These are phyloP conservation scores for Adoxophyes honmai DNA, from an alignment of 1,140 invertebrate genomes.

Conservation along the genomic window DNA sequence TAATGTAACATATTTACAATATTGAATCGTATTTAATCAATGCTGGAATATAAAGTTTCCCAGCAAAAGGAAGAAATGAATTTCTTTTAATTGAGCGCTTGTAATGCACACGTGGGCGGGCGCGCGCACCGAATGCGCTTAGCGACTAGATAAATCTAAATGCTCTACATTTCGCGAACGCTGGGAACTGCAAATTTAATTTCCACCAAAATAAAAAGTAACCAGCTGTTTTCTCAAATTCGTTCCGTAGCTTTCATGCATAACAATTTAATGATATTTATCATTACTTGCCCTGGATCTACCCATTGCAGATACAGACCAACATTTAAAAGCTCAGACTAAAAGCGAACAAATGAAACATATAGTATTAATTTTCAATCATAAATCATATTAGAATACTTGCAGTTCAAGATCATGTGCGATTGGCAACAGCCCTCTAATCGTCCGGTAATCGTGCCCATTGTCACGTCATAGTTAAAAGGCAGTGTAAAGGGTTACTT, in stretches of 20 bases:
- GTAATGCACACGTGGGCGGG: conserved; percentile 31
- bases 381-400: too few relatives aligned
- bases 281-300: too few relatives aligned
- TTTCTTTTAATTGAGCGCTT: conserved; percentile 14
- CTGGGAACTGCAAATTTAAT: conserved; percentile 21
- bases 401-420: too few relatives aligned
- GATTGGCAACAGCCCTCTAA: neutral
- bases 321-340: too few relatives aligned
- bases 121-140: conserved; percentile 35
- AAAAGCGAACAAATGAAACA: too few relatives aligned
- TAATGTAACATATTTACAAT: neutral
- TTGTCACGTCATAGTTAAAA: too few relatives aligned
- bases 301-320: too few relatives aligned
- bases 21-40: neutral
- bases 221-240: conserved; percentile 20
- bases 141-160: conserved; percentile 41
- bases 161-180: conserved; percentile 32
- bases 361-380: too few relatives aligned
- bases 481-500: too few relatives aligned
- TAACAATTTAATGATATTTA: too few relatives aligned
- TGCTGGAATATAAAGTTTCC: neutral
- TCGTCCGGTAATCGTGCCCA: too few relatives aligned
- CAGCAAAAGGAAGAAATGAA: neutral
- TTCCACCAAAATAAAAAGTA: conserved; percentile 28
- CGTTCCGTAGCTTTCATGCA: neutral